These are phyloP conservation scores for Trachops cirrhosus DNA, from an alignment of 2,797 vertebrate genomes.

Conservation along the genomic window DNA sequence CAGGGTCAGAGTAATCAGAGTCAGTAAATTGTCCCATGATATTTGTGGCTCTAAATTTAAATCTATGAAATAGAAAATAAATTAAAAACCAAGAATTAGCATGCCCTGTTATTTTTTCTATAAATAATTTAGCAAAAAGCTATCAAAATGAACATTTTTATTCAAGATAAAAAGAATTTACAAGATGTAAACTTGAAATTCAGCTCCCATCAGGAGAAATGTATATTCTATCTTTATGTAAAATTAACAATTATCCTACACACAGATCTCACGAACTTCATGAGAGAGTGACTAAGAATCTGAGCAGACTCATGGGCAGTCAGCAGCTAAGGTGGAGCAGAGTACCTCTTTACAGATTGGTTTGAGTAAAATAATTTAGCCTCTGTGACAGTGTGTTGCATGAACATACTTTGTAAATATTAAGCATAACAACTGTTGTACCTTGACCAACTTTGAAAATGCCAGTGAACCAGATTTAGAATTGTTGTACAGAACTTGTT, in stretches of 20 bases:
- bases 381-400: neutral
- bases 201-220: neutral
- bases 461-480: neutral
- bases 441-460: neutral
- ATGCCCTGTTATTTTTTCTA: neutral
- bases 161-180: constrained; percentile 35
- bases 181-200: neutral
- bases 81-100: constrained; percentile 24
- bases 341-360: neutral
- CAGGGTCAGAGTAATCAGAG: constrained; percentile 92
- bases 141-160: constrained; percentile 14
- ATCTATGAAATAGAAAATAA: constrained; percentile 85
- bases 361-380: neutral
- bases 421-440: neutral
- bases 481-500: neutral
- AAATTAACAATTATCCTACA: neutral
- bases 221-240: neutral
- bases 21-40: constrained; percentile 93
- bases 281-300: neutral
- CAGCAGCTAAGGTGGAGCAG: neutral
- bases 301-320: neutral
- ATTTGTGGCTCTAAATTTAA: constrained; percentile 97
- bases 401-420: neutral
- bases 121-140: constrained; percentile 4
- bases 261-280: constrained; percentile 3